These are phyloP conservation scores for Apis mellifera DNA, from an alignment of 1,140 invertebrate genomes.

Conservation along the genomic window DNA sequence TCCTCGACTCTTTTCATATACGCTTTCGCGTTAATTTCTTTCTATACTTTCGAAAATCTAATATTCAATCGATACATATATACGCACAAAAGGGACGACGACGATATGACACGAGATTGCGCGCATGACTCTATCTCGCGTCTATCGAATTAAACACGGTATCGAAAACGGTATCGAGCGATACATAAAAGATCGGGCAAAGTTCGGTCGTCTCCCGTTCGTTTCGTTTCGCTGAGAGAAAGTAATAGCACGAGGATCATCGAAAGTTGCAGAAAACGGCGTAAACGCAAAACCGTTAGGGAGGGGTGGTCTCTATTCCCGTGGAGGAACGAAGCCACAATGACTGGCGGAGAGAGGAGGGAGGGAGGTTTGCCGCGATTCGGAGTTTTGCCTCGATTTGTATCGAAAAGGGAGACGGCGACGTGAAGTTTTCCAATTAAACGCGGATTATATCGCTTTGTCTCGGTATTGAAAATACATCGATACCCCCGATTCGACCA, in stretches of 20 bases:
- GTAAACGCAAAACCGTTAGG: conserved; percentile 14
- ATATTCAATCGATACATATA: neutral
- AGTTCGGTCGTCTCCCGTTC: no score
- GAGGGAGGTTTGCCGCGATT: conserved; percentile 40
- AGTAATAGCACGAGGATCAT: conserved; percentile 1
- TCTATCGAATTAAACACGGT: neutral
- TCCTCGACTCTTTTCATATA: no score
- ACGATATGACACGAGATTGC: no score
- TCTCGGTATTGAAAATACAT: conserved; percentile 80
- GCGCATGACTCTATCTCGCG: neutral
- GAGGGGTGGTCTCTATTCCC: neutral
- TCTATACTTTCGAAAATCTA: neutral
- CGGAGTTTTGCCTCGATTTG: conserved; percentile 59
- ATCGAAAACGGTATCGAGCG: neutral
- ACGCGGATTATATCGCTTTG: conserved; percentile 80
- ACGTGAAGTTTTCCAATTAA: conserved; percentile 80
- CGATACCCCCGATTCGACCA: conserved; percentile 66
- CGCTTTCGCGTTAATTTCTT: no score
- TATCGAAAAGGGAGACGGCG: conserved; percentile 61
- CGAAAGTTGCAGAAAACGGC: conserved; percentile 9
- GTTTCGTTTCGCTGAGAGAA: neutral
- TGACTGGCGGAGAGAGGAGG: neutral
- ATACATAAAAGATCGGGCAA: neutral
- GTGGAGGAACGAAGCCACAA: neutral
- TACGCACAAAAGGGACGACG: neutral